Base-by-base conservation (phyloP, 2,888 invertebrate species). In the Drosophila hawaiiensis region DNA sequence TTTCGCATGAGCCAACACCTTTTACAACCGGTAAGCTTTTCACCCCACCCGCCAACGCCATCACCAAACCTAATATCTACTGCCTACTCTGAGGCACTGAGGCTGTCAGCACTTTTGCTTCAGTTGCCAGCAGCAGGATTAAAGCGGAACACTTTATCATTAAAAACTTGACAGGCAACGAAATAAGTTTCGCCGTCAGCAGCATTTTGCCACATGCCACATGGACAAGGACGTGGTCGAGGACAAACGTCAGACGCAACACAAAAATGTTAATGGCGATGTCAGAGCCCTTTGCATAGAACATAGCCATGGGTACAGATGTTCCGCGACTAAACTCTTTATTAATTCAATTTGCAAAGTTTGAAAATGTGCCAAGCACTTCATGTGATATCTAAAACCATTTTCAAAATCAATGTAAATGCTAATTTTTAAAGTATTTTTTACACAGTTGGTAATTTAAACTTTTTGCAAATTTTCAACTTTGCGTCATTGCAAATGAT, bases 121-220 rank as follows among this genome's bases (percentile, higher is more conserved):
- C 43, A 56, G 58, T 69, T 67, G 31, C 62, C 66, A 81, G 72
- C 72, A 64, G 72, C 79, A 64, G 78, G 84, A 84, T 82, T 84
- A 84, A 81, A 90, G 73, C 75, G 73, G 74, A 75, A 80, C 89
- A 90, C 90, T 85, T 90, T 90, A 90, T 88, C 85, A 89, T 85
- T 90, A 83, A 61, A 79, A 74, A 68, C 76, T 83, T 89, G 90
- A 85, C 85, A 90, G 80, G 69, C 74, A 74, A 64, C 82, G 73
- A 77, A 82, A 87, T 82, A 82, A 82, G 79, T 79, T 89, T 68
- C 49, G 29, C 55, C 73, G 73, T 77, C 78, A 69, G 78, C 69
- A 64, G 63, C 76, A 78, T 62, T 66, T 66, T 73, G 70, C 70
- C 69, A 31, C 81, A 58, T 31, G 61, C 68, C 67, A 29, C 73